Conservation (phyloP, 2,888 invertebrate genomes). For the Nowickia ferox region DNA sequence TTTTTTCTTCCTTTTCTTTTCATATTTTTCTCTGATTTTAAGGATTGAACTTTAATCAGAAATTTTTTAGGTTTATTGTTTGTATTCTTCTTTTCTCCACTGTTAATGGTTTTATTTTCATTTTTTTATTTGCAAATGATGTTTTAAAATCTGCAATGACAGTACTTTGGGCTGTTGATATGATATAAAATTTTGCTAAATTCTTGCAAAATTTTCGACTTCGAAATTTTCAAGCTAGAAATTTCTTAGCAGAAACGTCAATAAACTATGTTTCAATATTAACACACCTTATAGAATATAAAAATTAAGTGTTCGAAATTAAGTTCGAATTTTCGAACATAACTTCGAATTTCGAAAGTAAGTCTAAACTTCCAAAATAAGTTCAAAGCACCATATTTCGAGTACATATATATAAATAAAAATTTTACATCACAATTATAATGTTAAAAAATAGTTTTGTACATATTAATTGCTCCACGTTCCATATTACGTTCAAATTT, state of each 20-base stretch:
- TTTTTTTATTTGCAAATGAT: constrained; percentile 21
- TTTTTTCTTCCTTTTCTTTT: neutral
- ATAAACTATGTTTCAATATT: too few relatives aligned
- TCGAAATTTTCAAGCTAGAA: too few relatives aligned
- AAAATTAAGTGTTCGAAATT: neutral
- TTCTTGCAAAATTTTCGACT: too few relatives aligned
- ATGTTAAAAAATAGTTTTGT: too few relatives aligned
- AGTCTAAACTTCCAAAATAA: neutral
- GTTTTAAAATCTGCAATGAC: constrained; percentile 47
- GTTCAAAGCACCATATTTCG: too few relatives aligned
- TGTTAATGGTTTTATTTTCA: neutral
- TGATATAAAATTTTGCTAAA: neutral
- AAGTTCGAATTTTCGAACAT: neutral
- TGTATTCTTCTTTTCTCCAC: neutral
- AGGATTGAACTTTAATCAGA: constrained; percentile 49
- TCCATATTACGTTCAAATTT: too few relatives aligned
- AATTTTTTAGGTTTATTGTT: constrained; percentile 13
- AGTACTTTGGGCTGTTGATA: constrained; percentile 34
- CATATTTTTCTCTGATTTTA: constrained; percentile 4
- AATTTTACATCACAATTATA: too few relatives aligned
- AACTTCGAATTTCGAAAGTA: neutral
- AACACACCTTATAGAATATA: neutral
- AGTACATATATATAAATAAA: too few relatives aligned
- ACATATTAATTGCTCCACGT: too few relatives aligned
- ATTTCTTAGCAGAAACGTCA: too few relatives aligned